Conservation (phyloP, 2,797 vertebrate species). For the Chloroceryle inda region DNA sequence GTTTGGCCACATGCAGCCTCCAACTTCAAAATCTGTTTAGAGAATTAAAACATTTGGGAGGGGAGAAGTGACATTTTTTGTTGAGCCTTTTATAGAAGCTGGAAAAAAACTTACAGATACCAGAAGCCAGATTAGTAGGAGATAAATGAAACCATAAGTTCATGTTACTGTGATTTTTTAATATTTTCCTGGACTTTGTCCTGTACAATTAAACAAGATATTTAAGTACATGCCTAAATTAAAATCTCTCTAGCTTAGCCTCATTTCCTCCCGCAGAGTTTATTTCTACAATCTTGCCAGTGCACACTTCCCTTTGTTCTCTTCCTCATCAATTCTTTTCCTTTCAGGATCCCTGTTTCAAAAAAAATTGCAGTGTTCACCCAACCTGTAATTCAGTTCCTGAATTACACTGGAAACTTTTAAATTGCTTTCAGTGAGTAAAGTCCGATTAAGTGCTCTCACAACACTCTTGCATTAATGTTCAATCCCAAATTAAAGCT, state of each 20-base stretch:
- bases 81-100: neutral
- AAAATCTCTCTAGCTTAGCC: conserved; percentile 4
- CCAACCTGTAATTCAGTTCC: neutral
- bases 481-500: neutral
- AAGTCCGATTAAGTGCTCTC: neutral
- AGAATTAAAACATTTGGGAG: neutral
- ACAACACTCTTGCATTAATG: neutral
- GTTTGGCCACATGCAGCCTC: neutral
- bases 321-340: neutral
- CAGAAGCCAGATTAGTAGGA: neutral
- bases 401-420: neutral
- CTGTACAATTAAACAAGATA: conserved; percentile 38
- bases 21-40: neutral
- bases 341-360: neutral
- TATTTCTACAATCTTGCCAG: conserved; percentile 31
- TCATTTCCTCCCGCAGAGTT: conserved; percentile 53
- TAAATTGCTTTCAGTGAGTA: neutral
- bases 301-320: neutral
- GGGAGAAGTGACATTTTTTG: neutral
- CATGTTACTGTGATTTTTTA: neutral
- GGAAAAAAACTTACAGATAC: neutral
- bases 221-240: conserved; percentile 32
- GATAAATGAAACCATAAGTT: neutral
- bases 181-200: conserved; percentile 34
- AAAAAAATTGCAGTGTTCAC: neutral